Base-by-base conservation (phyloP, 2,888 invertebrate genomes). In the Lithosia quadra region DNA sequence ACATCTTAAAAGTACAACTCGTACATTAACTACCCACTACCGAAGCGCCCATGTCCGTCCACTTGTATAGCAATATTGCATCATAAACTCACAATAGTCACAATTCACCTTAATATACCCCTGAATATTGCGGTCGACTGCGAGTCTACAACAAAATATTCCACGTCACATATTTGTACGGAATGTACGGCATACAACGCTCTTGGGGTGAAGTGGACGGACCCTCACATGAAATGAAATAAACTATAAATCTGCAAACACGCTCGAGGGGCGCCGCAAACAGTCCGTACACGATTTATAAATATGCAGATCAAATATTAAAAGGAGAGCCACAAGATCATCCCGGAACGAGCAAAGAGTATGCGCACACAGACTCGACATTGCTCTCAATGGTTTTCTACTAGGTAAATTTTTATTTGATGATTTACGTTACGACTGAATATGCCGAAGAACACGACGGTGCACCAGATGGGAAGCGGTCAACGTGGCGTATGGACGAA, bases 221-320 rank as follows among this genome's bases (percentile, higher is more conserved):
- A 77, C 70, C 75, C 72, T 73, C 79, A 67, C 79, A 71, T 67
- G 82, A 82, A 85, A 88, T 87, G 85, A 87, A 88, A 89, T 90
- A 90, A 88, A 91, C 88, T 88, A 87, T 87, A 88, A 91, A 90
- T 90, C 88, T 84, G 84, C 86, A 87, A 85, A 87, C 84, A 86
- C 74, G 81, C 83, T 80, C 76, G 79, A 77, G 81, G 80, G 78
- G 72, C 77, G 70, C 72, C 68, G 82, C 86, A 82, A 84, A 86
- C 87, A 86, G 84, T 79, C 81, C 83, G 78, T 79, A 74, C 74
- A 83, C 83, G 89, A 86, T 91, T 91, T 91, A 91, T 91, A 91
- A 91, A 91, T 91, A 91, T 91, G 91, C 90, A 91, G 88, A 91
- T 91, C 91, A 91, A 91, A 91, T 91, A 91, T 91, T 91, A 91